phyloP scores from a whole-genome alignment of 2,797 vertebrate species.

The Leuciscus waleckii region DNA sequence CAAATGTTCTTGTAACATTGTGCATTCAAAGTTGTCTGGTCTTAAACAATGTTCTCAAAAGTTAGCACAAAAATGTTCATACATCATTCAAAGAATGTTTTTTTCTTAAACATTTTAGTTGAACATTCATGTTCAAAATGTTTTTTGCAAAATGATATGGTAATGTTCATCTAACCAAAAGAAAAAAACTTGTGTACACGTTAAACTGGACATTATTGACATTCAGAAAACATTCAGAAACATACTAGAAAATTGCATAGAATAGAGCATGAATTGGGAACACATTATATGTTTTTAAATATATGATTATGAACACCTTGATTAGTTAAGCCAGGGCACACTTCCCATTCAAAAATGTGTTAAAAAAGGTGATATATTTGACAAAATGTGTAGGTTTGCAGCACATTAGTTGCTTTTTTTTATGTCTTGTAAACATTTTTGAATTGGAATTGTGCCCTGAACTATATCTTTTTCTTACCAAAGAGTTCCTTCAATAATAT shows the following conservation, averaged over 20 bases:
- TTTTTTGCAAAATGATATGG: no score
- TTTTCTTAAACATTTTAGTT: no score
- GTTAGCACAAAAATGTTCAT: neutral
- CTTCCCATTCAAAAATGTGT: neutral
- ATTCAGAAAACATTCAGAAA: neutral
- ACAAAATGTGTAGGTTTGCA: neutral
- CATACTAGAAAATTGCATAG: neutral
- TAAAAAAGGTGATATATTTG: no score
- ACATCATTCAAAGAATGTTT: no score
- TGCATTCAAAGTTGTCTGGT: neutral
- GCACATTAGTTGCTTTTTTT: neutral
- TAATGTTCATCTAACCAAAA: neutral
- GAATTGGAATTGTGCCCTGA: neutral
- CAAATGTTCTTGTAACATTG: neutral
- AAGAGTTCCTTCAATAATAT: neutral
- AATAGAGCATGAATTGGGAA: neutral
- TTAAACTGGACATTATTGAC: no score
- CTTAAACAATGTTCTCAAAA: neutral
- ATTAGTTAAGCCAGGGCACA: neutral
- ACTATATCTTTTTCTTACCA: neutral
- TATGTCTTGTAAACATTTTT: neutral
- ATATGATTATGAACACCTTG: no score
- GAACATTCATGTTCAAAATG: no score
- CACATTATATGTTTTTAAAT: neutral
- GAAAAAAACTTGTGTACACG: neutral